Base-by-base conservation (phyloP, 2,797 vertebrate genomes). In the Clarias platycephalus region DNA sequence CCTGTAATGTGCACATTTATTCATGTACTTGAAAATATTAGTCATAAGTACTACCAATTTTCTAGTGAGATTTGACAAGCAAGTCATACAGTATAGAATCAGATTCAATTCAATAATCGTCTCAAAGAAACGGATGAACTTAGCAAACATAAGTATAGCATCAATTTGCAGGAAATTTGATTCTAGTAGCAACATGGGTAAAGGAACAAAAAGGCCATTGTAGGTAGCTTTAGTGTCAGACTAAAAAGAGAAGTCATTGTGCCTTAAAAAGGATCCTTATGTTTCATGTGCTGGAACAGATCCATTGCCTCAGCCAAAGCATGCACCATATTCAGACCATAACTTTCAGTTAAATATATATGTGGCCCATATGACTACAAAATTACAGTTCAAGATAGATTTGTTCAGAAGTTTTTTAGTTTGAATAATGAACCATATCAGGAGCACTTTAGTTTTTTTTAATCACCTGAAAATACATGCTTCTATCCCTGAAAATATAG, bases 171-270 rank as follows among this genome's bases (percentile, higher is more conserved):
- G 90, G 89, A 91, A 91, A 91, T 84, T 71, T 81, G 88, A 89
- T 89, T 88, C 89, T 60, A 92, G 72, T 84, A 87, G 90, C 89
- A 91, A 91, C 90, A 93, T 91, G 91, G 90, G 91, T 90, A 89
- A 89, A 88, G 90, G 91, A 94, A 95, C 94, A 95, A 91, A 91
- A 91, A 86, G 62, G 91, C 84, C 91, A 94, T 95, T 95, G 94
- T 95, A 88, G 85, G 90, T 89, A 91, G 90, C 89, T 93, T 93
- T 93, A 91, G 91, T 93, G 90, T 93, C 92, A 92, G 84, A 90
- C 89, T 89, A 89, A 91, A 94, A 90, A 95, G 93, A 94, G 93
- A 91, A 89, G 89, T 91, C 93, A 94, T 94, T 95, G 94, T 95
- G 92, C 94, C 90, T 87, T 90, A 88, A 90, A 92, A 95, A 93